Percentiles rank a stretch among this genome's conserved stretches.
Evolutionary conservation across 2,797 vertebrate genomes (phyloP).

Genomic region (Sebastolobus alascanus): DNA sequence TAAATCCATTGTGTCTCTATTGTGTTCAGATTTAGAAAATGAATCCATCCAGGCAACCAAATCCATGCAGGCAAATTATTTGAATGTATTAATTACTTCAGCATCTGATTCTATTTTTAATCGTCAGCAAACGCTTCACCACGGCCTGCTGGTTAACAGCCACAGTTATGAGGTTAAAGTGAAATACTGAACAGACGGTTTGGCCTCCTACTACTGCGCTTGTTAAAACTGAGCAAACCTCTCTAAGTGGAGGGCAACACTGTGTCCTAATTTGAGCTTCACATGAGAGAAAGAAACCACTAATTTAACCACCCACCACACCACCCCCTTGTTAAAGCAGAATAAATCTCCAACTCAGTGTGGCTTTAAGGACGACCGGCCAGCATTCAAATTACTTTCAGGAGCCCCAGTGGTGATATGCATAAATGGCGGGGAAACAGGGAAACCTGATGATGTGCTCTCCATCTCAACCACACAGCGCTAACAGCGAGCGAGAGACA

Average conservation of each 20-base stretch:
- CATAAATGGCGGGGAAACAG: not conserved
- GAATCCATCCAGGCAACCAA: not conserved
- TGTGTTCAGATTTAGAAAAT: not conserved
- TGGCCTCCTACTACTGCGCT: not conserved
- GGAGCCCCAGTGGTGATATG: not conserved
- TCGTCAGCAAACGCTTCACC: not conserved
- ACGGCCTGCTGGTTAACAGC: not conserved
- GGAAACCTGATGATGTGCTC: not conserved
- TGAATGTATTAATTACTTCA: not conserved
- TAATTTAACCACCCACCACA: slow-evolving; percentile 30
- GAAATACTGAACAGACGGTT: not conserved
- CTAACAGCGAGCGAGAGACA: not conserved
- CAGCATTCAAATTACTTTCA: slow-evolving; percentile 1
- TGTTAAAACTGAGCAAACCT: slow-evolving; percentile 36
- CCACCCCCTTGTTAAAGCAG: slow-evolving; percentile 34
- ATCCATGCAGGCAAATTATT: not conserved
- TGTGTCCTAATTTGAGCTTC: slow-evolving; percentile 34
- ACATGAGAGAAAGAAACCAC: slow-evolving; percentile 14
- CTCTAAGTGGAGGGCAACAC: slow-evolving; percentile 14
- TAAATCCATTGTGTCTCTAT: not conserved
- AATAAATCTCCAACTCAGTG: slow-evolving; percentile 23
- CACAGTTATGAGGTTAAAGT: not conserved
- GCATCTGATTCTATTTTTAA: not conserved
- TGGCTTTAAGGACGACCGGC: not conserved
- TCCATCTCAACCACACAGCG: not conserved